These are phyloP conservation scores for Calosoma granatense DNA, from an alignment of 1,140 invertebrate species.

Conservation along the genomic window DNA sequence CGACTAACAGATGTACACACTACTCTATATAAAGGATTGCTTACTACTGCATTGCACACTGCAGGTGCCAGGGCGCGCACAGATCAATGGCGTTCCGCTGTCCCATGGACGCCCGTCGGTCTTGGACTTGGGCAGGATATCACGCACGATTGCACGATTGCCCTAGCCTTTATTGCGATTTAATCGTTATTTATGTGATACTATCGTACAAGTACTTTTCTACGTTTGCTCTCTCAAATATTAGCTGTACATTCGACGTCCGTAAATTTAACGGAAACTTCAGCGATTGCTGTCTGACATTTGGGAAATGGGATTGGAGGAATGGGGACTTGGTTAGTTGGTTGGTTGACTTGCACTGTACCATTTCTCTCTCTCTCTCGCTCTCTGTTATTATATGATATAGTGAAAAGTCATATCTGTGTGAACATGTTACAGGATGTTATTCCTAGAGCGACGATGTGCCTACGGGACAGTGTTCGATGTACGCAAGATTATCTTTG, in stretches of 20 bases:
- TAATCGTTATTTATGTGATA: neutral
- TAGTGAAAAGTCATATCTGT: too few relatives aligned
- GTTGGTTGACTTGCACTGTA: too few relatives aligned
- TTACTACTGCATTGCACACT: neutral
- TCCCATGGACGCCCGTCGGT: neutral
- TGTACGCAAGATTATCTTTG: constrained; percentile 2
- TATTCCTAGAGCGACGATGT: too few relatives aligned
- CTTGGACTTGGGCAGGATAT: neutral
- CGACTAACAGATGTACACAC: neutral
- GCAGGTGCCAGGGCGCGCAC: neutral
- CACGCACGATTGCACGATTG: neutral
- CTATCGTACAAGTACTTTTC: neutral
- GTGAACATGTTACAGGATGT: too few relatives aligned
- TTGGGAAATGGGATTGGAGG: too few relatives aligned
- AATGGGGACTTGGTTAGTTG: too few relatives aligned
- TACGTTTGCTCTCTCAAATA: neutral
- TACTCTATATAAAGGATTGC: neutral
- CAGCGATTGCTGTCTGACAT: neutral
- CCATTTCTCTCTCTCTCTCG: too few relatives aligned
- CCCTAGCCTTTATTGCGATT: neutral
- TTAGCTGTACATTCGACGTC: neutral
- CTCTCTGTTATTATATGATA: too few relatives aligned
- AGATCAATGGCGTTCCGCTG: neutral
- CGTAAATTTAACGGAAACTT: neutral
- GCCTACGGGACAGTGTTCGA: too few relatives aligned